These are phyloP conservation scores for Erebia palarica DNA, from an alignment of 2,888 invertebrate species.

Conservation along the genomic window DNA sequence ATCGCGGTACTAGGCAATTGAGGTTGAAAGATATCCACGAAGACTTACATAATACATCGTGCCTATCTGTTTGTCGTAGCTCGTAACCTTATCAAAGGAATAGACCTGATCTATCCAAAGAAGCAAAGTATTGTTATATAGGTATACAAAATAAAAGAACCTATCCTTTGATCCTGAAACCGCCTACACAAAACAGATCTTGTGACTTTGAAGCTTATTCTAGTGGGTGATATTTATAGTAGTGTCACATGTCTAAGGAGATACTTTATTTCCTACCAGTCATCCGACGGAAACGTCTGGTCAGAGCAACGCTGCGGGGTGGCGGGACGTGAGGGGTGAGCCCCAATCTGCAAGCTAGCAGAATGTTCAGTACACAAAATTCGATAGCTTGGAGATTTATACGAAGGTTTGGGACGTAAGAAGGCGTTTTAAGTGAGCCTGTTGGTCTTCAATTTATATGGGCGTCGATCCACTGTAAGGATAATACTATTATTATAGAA, in stretches of 20 bases:
- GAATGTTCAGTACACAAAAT: too few relatives aligned
- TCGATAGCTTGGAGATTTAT: too few relatives aligned
- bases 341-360: too few relatives aligned
- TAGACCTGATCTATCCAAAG: conserved; percentile 12
- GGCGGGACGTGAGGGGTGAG: too few relatives aligned
- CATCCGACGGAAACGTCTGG: too few relatives aligned
- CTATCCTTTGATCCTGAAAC: background rate
- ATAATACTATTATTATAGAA: too few relatives aligned
- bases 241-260: background rate
- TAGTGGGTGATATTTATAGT: background rate
- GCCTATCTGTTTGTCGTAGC: background rate
- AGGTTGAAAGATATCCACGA: conserved; percentile 1
- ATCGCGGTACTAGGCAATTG: background rate
- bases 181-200: background rate
- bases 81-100: conserved; percentile 1
- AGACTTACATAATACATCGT: background rate
- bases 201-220: background rate
- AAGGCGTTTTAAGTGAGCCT: too few relatives aligned
- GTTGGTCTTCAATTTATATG: too few relatives aligned
- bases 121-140: background rate
- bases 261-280: too few relatives aligned
- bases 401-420: too few relatives aligned
- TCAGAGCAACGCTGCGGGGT: too few relatives aligned
- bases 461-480: too few relatives aligned
- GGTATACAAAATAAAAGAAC: background rate